These are phyloP conservation scores for Peribatodes rhomboidaria DNA, from an alignment of 2,888 invertebrate species.

Conservation along the genomic window DNA sequence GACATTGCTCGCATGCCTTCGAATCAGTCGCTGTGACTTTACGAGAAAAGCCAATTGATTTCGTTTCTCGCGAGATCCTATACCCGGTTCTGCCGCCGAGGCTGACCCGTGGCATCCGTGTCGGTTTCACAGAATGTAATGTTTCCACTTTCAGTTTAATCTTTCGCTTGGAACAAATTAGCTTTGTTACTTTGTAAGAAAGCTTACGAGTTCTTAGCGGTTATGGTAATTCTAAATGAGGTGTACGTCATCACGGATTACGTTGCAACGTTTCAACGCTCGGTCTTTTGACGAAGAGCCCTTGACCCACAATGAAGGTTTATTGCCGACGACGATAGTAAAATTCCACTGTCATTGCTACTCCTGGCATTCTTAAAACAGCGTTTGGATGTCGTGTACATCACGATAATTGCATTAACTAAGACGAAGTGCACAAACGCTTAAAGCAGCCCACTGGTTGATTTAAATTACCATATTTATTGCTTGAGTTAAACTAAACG, in stretches of 20 bases:
- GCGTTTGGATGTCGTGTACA: slow-evolving; percentile 20
- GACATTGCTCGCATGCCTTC: slow-evolving; percentile 72
- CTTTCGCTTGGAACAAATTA: slow-evolving; percentile 10
- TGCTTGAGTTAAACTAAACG: slow-evolving; percentile 40
- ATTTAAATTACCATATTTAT: slow-evolving; percentile 28
- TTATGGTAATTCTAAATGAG: slow-evolving; percentile 9
- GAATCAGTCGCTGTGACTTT: slow-evolving; percentile 69
- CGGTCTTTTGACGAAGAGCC: slow-evolving; percentile 18
- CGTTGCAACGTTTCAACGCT: slow-evolving; percentile 12
- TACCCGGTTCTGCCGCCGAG: slow-evolving; percentile 23
- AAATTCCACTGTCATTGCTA: slow-evolving; percentile 31
- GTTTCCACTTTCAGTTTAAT: slow-evolving; percentile 31
- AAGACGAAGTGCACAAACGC: slow-evolving; percentile 11
- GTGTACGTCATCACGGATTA: slow-evolving; percentile 16
- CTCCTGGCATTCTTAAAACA: slow-evolving; percentile 29
- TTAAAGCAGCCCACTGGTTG: slow-evolving; percentile 21
- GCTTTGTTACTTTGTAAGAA: slow-evolving; percentile 22
- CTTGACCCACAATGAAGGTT: slow-evolving; percentile 29
- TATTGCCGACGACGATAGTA: slow-evolving; percentile 17
- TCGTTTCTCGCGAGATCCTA: slow-evolving; percentile 49
- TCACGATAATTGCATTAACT: slow-evolving; percentile 29
- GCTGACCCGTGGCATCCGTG: slow-evolving; percentile 23
- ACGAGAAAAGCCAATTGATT: slow-evolving; percentile 54
- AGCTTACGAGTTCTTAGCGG: slow-evolving; percentile 6
- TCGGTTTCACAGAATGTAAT: slow-evolving; percentile 28